Base-by-base conservation (phyloP, 2,888 invertebrate species). In the Capitulum mitella region DNA sequence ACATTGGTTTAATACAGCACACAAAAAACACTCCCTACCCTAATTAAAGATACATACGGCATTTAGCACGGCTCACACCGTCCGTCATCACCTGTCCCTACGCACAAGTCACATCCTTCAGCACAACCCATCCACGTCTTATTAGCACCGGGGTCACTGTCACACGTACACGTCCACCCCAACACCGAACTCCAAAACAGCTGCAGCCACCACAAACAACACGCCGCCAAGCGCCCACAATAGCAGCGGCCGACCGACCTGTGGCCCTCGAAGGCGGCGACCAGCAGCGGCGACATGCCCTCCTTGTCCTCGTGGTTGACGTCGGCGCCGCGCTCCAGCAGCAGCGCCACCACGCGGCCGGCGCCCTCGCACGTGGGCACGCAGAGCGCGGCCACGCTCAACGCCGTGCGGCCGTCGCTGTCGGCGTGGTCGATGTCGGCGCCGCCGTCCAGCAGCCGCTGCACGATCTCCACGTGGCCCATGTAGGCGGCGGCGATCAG, bases 401-500 rank as follows among this genome's bases (percentile, higher is more conserved):
- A 87, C 0, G 95, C 95, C 32, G 95, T 95, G 81, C 82, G 81
- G 37, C 83, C 83, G 79, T 83, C 83, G 75, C 80, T 80, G 77
- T 84, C 84, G 75, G 79, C 79, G 70, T 82, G 94, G 85, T 95
- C 92, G 37, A 94, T 91, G 83, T 91, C 89, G 0, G 95, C 95
- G 1, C 93, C 93, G 80, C 91, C 91, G 83, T 93, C 92, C 19
- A 96, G 86, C 70, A 96, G 87, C 81, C 92, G 92, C 81, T 92
- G 91, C 43, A 95, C 95, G 81, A 95, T 95, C 84, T 94, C 93
- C n/a, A 92, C 91, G 86, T 96, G 95, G 0, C 95, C 95, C 97
- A 97, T 97, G 86, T 97, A 97, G 0, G 97, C 95, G 1, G 87
- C 88, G 22, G 87, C 87, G 78, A 87, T 87, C 40, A 88, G 84